Base-by-base conservation (phyloP, 2,797 vertebrate genomes). In the Oreortyx pictus region DNA sequence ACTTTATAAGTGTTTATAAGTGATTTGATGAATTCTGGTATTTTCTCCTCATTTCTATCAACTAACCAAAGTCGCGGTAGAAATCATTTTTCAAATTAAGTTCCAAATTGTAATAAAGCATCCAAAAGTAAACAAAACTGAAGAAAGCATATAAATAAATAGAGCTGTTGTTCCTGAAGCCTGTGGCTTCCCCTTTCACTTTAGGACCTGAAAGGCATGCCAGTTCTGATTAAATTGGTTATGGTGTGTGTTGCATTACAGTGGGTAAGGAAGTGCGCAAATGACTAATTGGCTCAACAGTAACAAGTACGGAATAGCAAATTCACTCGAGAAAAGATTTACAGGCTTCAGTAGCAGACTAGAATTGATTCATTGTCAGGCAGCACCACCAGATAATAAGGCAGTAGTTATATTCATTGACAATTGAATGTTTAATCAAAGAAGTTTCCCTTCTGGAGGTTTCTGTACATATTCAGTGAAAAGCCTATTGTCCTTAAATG, bases 391-490 rank as follows among this genome's bases (percentile, higher is more conserved):
- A 76, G 54, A 74, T 85, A 92, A 77, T 75, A 82, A 93, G 47
- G 54, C 77, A 89, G 81, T n/a, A 62, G 37, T 74, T 64, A 68
- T 46, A 16, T 65, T 89, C 82, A 84, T 27, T 33, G 70, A 81
- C 44, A 82, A 66, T 9, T 82, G 82, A 90, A 81, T 80, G 77
- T 80, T 93, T 90, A 86, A 89, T 94, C 85, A 89, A 86, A 76
- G 74, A 68, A 71, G 49, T 52, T 82, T 83, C n/a, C 41, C 0
- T 0, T 82, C 78, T 79, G 49, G 68, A 56, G 35, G 44, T 25
- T 90, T 84, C 77, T 50, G 33, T 73, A 47, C 37, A 68, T 66
- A 79, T 83, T 43, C 46, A 50, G 6, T 41, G 31, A 71, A 47
- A 59, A 71, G 25, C 65, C 50, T 83, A 16, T 41, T 93, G 46